Evolutionary conservation across 2,797 vertebrate species (phyloP), one percentile per base, ranked within the genome.

Genomic region (Novumbra hubbsi): DNA sequence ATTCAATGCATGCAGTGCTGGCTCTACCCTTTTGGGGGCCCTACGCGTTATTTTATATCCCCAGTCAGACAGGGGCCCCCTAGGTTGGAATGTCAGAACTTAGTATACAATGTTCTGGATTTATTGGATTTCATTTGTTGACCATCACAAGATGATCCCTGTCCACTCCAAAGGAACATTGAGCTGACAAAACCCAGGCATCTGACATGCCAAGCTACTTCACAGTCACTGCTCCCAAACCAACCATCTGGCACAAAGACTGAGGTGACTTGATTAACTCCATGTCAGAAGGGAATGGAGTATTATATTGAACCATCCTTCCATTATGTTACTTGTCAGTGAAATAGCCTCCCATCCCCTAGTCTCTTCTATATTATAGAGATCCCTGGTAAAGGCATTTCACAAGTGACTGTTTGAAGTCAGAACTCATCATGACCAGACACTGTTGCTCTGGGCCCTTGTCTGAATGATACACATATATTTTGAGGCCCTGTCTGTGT

Each of bases 121-220:
- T 41, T 21, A 50, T 30, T 65, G 78, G 72, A 86, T 83, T 83
- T 80, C 73, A 81, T 80, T 67, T 71, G 75, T 52, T 28, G 65
- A 64, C 64, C 52, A 67, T 77, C 57, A 49, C 64, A 68, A 68
- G 17, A 63, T 30, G 71, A 0, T 50, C 69, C 75, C 60, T 57
- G 71, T 76, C 64, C 69, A 45, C 55, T 77, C 48, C 57, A 52
- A 71, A 68, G 50, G 72, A 77, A 64, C 60, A 48, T 63, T 49
- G 60, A 72, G 66, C 76, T 75, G 68, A 71, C 73, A 68, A 78
- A 85, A 86, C 64, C 80, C 77, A 64, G 73, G 78, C 76, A 81
- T 81, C 76, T 49, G 70, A 84, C 78, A 82, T 79, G 78, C 78
- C 27, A 52, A 80, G 72, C 76, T 70, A 76, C 78, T 77, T 80